Evolutionary conservation across 2,888 invertebrate genomes (phyloP), one percentile per base, ranked within the genome.

Genomic region (Troglohyphantes excavatus): DNA sequence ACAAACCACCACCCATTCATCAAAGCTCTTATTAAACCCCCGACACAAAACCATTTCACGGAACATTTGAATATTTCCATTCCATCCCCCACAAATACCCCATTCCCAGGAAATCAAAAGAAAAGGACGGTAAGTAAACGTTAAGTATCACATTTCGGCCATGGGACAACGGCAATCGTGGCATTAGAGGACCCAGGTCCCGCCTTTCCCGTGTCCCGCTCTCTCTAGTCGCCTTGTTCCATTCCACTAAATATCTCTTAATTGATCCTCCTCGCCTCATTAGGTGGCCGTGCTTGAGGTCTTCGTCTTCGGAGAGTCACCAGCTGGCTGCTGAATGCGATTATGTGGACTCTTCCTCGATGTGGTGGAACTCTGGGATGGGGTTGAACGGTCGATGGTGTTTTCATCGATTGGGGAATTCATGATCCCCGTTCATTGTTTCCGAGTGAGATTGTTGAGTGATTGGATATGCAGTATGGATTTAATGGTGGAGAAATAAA

Each of bases 191-290:
- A 23, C 33, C 33, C 17, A 17, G 33, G n/a, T 39, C 78, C 85
- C 85, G 85, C 85, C 85, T 78, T 86, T 86, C 76, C 27, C 85
- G 39, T 86, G 85, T 86, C 70, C 59, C 6, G 11, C 21, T 68
- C 59, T 43, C 33, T 9, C 46, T 33, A 43, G 46, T 67, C 73
- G 46, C 53, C 65, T 76, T 67, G 13, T 26, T n/a, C 9, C 13
- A 26, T 43, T 29, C 70, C 53, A 70, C 70, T 67, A 46, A 43
- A 65, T 79, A 26, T 39, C 73, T 19, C 59, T 61, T 78, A 86
- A 86, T 86, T 86, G 85, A 86, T 70, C 61, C 43, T 9, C 21
- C 26, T 72, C 5, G 21, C 9, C 76, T 78, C 76, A 78, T 78
- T 78, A 78, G 43, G 33, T 33, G 21, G 26, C 21, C 39, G 13